Percentiles rank a stretch among this genome's conserved stretches.
Conservation (phyloP, 92 coral and sea anemone species). For the Pocillopora meandrina region DNA sequence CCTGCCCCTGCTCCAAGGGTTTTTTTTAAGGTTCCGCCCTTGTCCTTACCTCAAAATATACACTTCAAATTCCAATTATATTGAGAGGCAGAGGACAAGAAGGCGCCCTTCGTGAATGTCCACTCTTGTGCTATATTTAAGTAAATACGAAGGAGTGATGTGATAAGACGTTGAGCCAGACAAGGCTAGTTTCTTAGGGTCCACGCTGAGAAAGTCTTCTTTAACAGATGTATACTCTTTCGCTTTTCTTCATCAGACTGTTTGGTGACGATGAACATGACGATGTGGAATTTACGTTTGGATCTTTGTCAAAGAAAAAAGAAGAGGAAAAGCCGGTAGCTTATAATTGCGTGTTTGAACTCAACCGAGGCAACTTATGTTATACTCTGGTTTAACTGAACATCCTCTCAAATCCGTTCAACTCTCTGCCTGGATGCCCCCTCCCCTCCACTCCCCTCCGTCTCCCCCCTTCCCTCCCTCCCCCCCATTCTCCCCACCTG, state of each 20-base stretch:
- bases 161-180: too few species aligned
- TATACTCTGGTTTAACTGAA: not conserved
- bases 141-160: too few species aligned
- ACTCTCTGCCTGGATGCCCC: not conserved
- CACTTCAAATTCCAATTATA: too few species aligned
- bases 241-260: slow-evolving; percentile 34
- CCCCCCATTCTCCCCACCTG: not conserved
- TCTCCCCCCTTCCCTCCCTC: not conserved
- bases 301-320: slow-evolving; percentile 62
- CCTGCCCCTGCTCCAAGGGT: too few species aligned
- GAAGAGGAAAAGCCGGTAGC: slow-evolving; percentile 34
- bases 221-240: not conserved
- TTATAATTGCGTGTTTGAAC: not conserved
- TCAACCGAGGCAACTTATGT: not conserved
- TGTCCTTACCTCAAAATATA: too few species aligned
- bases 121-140: too few species aligned
- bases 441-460: not conserved
- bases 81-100: too few species aligned
- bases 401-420: not conserved
- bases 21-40: too few species aligned
- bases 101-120: too few species aligned
- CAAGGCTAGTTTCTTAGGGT: too few species aligned
- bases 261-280: slow-evolving; percentile 90
- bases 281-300: slow-evolving; percentile 90
- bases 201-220: not conserved